phyloP scores from a whole-genome alignment of 2,113 vertebrate genomes.

The Cephalophus harveyi region DNA sequence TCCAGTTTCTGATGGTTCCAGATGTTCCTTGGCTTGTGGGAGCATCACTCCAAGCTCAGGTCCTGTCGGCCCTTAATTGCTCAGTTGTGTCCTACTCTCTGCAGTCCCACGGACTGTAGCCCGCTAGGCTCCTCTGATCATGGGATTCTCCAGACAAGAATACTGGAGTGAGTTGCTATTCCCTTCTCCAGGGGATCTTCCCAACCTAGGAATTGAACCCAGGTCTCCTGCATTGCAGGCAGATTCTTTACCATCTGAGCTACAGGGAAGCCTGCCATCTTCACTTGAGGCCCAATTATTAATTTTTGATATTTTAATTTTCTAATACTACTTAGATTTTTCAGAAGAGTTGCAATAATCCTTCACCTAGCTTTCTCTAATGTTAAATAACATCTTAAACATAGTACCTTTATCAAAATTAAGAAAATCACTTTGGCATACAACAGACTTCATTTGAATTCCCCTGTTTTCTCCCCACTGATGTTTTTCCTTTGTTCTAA shows the following conservation, averaged over 20 bases:
- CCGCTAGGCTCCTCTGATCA: neutral
- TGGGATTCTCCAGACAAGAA: neutral
- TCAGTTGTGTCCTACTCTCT: neutral
- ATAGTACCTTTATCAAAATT: neutral
- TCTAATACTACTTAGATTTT: neutral
- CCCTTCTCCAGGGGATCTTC: neutral
- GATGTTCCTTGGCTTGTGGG: neutral
- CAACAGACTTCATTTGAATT: neutral
- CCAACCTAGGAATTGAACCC: neutral
- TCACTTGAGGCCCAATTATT: neutral
- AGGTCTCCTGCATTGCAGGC: neutral
- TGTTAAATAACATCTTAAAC: neutral
- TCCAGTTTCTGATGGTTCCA: neutral
- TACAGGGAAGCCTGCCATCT: neutral
- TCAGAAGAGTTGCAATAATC: neutral
- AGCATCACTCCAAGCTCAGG: neutral
- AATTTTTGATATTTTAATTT: neutral
- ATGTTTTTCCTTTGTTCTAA: neutral
- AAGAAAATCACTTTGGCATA: neutral
- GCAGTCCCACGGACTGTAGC: rapidly evolving
- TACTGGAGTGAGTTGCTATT: neutral
- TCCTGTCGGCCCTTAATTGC: neutral
- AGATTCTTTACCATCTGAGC: neutral
- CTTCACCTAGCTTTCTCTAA: neutral
- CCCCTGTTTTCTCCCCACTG: neutral